Evolutionary conservation across 92 coral and sea anemone species (phyloP).

Genomic region (Zoanthus sansibaricus): DNA sequence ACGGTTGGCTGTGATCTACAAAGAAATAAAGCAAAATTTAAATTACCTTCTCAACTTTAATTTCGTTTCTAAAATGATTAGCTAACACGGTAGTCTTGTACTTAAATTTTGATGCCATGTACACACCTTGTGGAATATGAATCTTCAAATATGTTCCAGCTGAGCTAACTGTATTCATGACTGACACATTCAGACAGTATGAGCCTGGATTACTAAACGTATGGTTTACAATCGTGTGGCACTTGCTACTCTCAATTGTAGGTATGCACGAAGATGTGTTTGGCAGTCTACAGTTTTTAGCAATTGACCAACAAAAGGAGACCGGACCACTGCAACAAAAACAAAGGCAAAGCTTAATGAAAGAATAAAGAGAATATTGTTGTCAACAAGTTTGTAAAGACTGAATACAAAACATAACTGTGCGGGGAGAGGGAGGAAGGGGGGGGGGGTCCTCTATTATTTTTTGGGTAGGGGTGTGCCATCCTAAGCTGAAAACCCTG

Average conservation of each 20-base stretch:
- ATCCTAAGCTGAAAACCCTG: too few species aligned
- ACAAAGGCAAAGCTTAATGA: background rate
- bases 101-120: background rate
- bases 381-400: too few species aligned
- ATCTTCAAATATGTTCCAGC: constrained; percentile 62
- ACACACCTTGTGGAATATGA: constrained; percentile 65
- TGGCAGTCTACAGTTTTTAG: constrained; percentile 35
- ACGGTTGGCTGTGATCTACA: constrained; percentile 41
- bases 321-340: constrained; percentile 11
- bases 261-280: constrained; percentile 14
- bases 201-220: constrained; percentile 56
- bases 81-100: background rate
- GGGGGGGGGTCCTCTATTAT: too few species aligned
- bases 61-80: too few species aligned
- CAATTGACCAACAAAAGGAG: constrained; percentile 37
- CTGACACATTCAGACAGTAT: constrained; percentile 67
- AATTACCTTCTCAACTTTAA: too few species aligned
- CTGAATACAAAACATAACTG: too few species aligned
- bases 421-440: too few species aligned
- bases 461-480: too few species aligned
- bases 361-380: background rate
- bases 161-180: constrained; percentile 70
- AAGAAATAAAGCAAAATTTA: background rate
- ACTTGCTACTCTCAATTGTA: constrained; percentile 12
- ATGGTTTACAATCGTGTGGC: constrained; percentile 57